These are phyloP conservation scores for Seladonia tumulorum DNA, from an alignment of 2,888 invertebrate species.

Conservation along the genomic window DNA sequence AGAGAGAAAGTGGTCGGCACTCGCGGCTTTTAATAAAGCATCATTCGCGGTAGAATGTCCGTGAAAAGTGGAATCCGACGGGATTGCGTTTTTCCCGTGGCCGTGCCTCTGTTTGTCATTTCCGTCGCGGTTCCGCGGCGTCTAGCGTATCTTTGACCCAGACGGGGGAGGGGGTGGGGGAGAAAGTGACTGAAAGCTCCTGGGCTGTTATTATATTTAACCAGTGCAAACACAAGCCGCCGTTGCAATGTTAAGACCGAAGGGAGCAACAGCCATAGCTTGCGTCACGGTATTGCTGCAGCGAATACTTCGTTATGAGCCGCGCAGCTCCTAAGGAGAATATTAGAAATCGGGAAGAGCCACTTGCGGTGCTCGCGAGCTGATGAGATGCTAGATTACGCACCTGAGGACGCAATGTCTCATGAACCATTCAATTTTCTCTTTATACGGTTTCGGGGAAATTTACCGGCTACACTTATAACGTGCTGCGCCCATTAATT, in stretches of 20 bases:
- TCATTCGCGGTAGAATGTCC: constrained; percentile 43
- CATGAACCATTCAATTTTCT: not conserved
- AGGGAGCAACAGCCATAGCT: not conserved
- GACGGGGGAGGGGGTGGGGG: not conserved
- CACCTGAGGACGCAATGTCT: not conserved
- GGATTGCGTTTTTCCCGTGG: constrained; percentile 38
- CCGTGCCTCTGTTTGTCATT: not conserved
- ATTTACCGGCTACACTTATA: not conserved
- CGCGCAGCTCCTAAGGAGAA: constrained; percentile 23
- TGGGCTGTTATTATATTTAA: constrained; percentile 66
- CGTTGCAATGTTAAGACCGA: constrained; percentile 47
- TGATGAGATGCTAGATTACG: constrained; percentile 4
- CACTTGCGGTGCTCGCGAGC: not conserved
- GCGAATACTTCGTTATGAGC: constrained; percentile 57
- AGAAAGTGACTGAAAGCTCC: constrained; percentile 31
- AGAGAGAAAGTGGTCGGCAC: constrained; percentile 11
- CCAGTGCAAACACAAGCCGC: constrained; percentile 50
- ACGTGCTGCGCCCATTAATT: not conserved
- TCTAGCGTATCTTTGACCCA: not conserved
- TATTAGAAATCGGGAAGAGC: constrained; percentile 43
- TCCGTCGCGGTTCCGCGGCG: constrained; percentile 2
- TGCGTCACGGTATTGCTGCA: constrained; percentile 14
- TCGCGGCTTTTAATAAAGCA: constrained; percentile 67
- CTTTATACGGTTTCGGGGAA: not conserved
- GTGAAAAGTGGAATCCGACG: constrained; percentile 48